Base-by-base conservation (phyloP, 2,113 vertebrate species). In the Thinocorus orbignyianus region DNA sequence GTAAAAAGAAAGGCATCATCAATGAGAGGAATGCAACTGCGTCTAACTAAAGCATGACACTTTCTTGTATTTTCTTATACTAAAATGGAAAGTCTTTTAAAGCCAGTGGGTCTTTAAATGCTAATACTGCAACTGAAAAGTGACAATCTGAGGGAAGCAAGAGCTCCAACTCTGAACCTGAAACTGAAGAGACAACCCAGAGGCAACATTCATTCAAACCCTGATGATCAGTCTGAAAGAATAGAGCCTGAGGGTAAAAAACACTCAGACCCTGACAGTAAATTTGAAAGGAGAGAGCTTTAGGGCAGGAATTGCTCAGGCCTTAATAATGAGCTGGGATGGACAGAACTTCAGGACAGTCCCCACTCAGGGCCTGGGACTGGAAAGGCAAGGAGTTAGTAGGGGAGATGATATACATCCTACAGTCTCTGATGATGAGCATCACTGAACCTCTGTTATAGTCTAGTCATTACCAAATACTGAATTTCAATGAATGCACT, bases 211-310 rank as follows among this genome's bases (percentile, higher is more conserved):
- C 61, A 33, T 52, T 92, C 77, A 95, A 94, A 93, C n/a, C 69
- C 80, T 48, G 62, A 95, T 90, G 91, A 97, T 97, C 96, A 89
- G 77, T 87, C 80, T 93, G 90, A 97, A 97, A 90, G 92, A 96
- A 95, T 6, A 93, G n/a, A 97, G 92, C 96, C 88, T 1, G 14
- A 90, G 76, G 97, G 83, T 82, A 90, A 82, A 97, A 96, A 94
- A 58, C 52, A 90, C 92, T 92, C 89, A 90, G 57, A 72, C 18
- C 73, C 49, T 66, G 46, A 51, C 44, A 86, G 31, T 17, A 80
- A 96, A 88, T 92, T 80, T 92, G 88, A 97, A 98, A 98, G 81
- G 42, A 95, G 81, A 62, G 39, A 81, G 88, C 94, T 98, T 88
- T 77, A 97, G 96, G 96, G 92, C n/a, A 97, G 81, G 70, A 96